Evolutionary conservation across 2,113 vertebrate genomes (phyloP), one percentile per base, ranked within the genome.

Genomic region (Cynopterus brachyotis): DNA sequence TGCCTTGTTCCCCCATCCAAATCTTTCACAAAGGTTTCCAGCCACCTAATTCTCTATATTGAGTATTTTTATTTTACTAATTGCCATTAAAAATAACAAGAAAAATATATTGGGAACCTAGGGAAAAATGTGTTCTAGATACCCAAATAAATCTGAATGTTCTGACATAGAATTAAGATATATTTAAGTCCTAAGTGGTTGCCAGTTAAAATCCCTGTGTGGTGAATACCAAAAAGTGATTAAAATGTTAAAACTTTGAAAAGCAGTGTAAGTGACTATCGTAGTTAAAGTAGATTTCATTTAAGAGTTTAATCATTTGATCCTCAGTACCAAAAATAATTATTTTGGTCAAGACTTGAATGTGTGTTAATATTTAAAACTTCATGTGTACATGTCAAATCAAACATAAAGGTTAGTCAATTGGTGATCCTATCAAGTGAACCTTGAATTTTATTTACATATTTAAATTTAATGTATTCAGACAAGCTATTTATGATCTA

Each of bases 281-380:
- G 11, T 81, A 7, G 17, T 62, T 75, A 83, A 83, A 93, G 70
- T 67, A 53, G 24, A 28, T 69, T 89, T 88, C 17, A 95, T 40
- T 37, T 95, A 30, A 72, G 67, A 82, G 19, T 37, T 70, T 78
- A 73, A 79, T 69, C 15, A 82, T 73, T 45, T 86, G n/a, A 94
- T 82, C 26, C 5, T 89, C 35, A 78, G 28, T n/a, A 78, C 6
- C 59, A 16, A 86, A 87, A 60, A 81, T 64, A 12, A 69, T 81
- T 53, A 92, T 50, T 93, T 96, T 81, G 60, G 32, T 76, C 13
- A 94, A 75, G 22, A 73, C 92, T 9, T 79, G 35, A 90, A 88
- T 80, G 15, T 37, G 20, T 50, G 16, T 3, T 86, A 9, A 94
- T 79, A 64, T 80, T 95, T 81, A 79, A 90, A 75, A 80, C 32